phyloP scores from a whole-genome alignment of 1,140 invertebrate genomes.

The Charaxes varanes region DNA sequence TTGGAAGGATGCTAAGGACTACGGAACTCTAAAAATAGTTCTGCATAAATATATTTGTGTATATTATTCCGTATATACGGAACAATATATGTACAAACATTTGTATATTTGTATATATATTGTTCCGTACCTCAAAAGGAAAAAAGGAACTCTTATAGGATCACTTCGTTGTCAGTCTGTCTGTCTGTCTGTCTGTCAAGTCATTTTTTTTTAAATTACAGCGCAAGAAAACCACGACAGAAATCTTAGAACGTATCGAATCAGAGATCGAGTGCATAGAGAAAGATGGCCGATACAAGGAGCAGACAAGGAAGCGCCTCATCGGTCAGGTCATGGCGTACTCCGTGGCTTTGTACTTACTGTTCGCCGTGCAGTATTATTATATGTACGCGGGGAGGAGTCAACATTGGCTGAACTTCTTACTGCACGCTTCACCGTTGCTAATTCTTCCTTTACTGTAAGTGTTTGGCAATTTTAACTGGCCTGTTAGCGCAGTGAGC shows the following conservation, averaged over 20 bases:
- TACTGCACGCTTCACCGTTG: constrained; percentile 78
- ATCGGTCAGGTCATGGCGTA: constrained; percentile 86
- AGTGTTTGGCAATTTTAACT: constrained; percentile 23
- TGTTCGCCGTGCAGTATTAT: constrained; percentile 80
- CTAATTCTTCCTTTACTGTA: constrained; percentile 75
- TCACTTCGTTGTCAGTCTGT: neutral
- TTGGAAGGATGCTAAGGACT: too few relatives aligned
- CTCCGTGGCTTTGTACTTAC: constrained; percentile 86
- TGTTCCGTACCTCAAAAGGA: too few relatives aligned
- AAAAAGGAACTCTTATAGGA: neutral
- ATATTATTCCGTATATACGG: too few relatives aligned
- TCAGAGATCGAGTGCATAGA: constrained; percentile 88
- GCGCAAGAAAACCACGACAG: constrained; percentile 87
- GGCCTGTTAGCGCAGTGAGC: neutral
- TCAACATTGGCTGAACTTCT: constrained; percentile 76
- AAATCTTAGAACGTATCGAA: constrained; percentile 85
- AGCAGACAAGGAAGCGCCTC: constrained; percentile 85
- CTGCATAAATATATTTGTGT: too few relatives aligned
- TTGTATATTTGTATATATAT: too few relatives aligned
- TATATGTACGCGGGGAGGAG: constrained; percentile 79
- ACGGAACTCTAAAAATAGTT: too few relatives aligned
- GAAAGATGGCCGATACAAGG: constrained; percentile 84
- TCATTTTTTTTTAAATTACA: constrained; percentile 73
- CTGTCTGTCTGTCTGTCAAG: neutral
- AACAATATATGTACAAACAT: too few relatives aligned